Base-by-base conservation (phyloP, 2,888 invertebrate species). In the Dolomedes plantarius region DNA sequence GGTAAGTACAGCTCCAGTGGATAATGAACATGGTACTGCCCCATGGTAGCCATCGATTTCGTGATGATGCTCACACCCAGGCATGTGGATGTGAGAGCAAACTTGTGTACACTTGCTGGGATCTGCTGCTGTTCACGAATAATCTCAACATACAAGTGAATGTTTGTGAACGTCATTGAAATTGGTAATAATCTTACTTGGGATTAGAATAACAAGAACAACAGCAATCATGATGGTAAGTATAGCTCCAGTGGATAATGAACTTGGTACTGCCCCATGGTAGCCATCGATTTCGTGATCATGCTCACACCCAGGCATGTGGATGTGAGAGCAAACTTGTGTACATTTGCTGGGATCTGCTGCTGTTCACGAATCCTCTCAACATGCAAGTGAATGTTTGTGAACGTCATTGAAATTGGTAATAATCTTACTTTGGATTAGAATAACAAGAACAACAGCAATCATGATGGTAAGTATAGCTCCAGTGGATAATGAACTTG, bases 401-500 rank as follows among this genome's bases (percentile, higher is more conserved):
- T n/a, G n/a, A n/a, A n/a, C n/a, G n/a, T n/a, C n/a, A n/a, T n/a
- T n/a, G n/a, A n/a, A n/a, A n/a, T n/a, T n/a, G n/a, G n/a, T n/a
- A n/a, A n/a, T n/a, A n/a, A n/a, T n/a, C n/a, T n/a, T n/a, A n/a
- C n/a, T n/a, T n/a, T n/a, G n/a, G n/a, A 94, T 90, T 87, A 94
- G 91, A 88, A 98, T 93, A 89, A 98, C 92, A 87, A 97, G 93
- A 88, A 97, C 93, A 89, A 96, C 92, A 62, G 95, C 95, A 86
- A 97, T 93, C 39, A 97, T 96, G 89, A 97, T 94, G 88, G 96
- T 96, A 89, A 97, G 95, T 90, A 98, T 96, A 81, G 95, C 94
- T 16, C 90, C 91, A 1, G 90, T 89, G 6, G 90, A 83, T 36
- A 88, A 31, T 13, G 72, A 71, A 39, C 78, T 80, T 65, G 75